phyloP scores from a whole-genome alignment of 2,113 vertebrate genomes.

The Caretta caretta region DNA sequence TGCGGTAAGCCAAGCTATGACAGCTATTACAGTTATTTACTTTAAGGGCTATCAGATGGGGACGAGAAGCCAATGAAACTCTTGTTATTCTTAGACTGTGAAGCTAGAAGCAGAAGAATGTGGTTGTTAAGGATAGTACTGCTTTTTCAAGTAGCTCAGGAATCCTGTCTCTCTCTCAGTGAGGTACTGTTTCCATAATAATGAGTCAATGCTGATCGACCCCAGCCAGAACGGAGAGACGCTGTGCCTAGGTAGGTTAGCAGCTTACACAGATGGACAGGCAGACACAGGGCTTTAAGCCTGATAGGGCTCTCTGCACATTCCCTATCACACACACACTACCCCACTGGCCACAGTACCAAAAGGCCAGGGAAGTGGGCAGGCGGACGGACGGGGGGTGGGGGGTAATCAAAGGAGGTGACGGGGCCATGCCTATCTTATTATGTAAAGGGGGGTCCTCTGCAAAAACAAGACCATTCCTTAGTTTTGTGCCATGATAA shows the following conservation, averaged over 20 bases:
- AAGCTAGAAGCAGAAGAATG: background rate
- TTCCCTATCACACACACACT: background rate
- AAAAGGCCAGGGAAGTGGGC: background rate
- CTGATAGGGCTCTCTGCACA: background rate
- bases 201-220: background rate
- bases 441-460: background rate
- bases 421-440: background rate
- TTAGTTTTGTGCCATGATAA: background rate
- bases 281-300: background rate
- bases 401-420: background rate
- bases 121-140: rapidly evolving
- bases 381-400: no score
- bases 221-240: rapidly evolving
- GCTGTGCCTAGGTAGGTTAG: background rate
- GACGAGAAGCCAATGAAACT: background rate
- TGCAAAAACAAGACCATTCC: background rate
- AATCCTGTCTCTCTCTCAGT: background rate
- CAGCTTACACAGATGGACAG: rapidly evolving
- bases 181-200: background rate
- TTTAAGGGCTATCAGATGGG: background rate
- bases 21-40: constrained; percentile 22
- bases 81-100: background rate
- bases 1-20: background rate
- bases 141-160: background rate
- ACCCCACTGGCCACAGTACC: background rate